Conservation (phyloP, 2,113 vertebrate genomes). For the Patagioenas fasciata region DNA sequence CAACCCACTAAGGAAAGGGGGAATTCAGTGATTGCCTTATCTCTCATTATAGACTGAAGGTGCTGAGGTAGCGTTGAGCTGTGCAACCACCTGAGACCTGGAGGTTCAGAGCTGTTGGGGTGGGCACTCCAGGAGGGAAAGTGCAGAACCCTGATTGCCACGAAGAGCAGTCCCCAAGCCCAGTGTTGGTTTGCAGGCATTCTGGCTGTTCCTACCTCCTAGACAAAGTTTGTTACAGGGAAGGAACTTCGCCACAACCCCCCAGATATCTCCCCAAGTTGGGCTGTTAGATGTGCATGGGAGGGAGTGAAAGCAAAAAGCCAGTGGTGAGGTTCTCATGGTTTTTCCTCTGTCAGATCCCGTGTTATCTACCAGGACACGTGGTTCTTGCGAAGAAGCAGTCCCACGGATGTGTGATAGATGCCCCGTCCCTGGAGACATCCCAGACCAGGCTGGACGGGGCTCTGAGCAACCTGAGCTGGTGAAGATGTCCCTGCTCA, state of each 20-base stretch:
- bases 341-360: background rate
- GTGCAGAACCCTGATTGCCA: background rate
- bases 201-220: background rate
- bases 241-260: background rate
- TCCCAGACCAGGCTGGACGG: too few species aligned
- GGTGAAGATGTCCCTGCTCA: too few species aligned
- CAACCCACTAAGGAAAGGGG: background rate
- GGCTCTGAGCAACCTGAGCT: too few species aligned
- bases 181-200: background rate
- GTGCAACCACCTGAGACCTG: background rate
- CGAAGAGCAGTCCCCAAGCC: rapidly evolving
- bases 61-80: background rate
- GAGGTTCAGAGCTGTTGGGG: background rate
- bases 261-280: background rate
- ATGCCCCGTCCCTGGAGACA: too few species aligned
- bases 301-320: background rate
- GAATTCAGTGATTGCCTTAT: background rate
- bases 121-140: background rate
- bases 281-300: background rate
- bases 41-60: rapidly evolving
- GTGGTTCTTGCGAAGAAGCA: rapidly evolving
- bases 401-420: background rate
- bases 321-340: background rate
- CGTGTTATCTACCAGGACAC: rapidly evolving
- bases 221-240: background rate